Evolutionary conservation across 2,797 vertebrate species (phyloP), one percentile per base, ranked within the genome.

Genomic region (Erpetoichthys calabaricus): DNA sequence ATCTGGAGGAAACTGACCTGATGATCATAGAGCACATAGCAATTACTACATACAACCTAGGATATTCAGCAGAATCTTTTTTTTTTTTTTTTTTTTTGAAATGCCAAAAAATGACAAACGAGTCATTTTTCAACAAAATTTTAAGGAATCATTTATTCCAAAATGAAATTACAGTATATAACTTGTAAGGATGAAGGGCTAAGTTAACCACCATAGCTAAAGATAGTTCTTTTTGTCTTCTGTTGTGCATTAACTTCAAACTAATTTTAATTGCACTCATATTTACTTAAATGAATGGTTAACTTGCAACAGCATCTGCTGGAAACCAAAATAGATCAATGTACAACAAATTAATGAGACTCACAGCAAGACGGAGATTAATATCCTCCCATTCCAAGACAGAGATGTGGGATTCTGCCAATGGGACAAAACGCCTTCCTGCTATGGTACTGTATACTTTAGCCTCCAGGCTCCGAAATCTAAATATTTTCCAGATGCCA

Each of bases 161-260:
- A 4, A 54, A 54, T 54, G 52, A 25, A 42, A 54, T 42, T 41
- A 25, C 60, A 75, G 81, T 80, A 80, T 86, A 76, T 85, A 83
- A 86, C 85, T 85, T 86, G 80, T 77, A 75, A 83, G 84, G 72
- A 80, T 79, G 82, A 75, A 83, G 78, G 83, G 84, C 81, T 79
- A 75, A 80, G 78, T 75, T 74, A 82, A 67, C 82, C 78, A 64
- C 76, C 74, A 67, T 73, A 73, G 72, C 80, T 80, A 84, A 85
- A 82, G 79, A 82, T 80, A 81, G 82, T 78, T 74, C 77, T 80
- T 75, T 80, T 79, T 79, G 76, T 81, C 75, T 84, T 83, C 79
- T 81, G 82, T 83, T 80, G 83, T 82, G 68, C 57, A 69, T 59
- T 65, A 75, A 77, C 80, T 76, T 77, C 75, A 80, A 75, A 80